phyloP scores from a whole-genome alignment of 2,113 vertebrate genomes.

The Erythrolamprus reginae region DNA sequence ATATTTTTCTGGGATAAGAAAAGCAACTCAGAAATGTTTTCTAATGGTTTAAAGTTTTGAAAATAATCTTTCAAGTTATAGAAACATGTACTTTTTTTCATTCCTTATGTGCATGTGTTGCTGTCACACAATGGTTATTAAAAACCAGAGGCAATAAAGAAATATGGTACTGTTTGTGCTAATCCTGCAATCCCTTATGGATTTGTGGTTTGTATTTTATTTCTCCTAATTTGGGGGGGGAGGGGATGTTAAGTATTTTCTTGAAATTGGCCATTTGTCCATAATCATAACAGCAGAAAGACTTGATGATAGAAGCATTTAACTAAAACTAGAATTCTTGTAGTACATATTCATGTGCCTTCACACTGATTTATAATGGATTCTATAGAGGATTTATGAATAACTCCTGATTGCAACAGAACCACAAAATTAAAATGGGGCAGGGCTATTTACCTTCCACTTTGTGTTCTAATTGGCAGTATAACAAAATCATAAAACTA shows the following conservation, averaged over 20 bases:
- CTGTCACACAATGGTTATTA: neutral
- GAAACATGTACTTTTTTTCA: neutral
- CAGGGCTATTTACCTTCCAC: accelerated
- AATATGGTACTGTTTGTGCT: slow-evolving; percentile 46
- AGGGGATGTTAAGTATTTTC: slow-evolving; percentile 46
- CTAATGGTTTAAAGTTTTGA: neutral
- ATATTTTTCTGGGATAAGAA: neutral
- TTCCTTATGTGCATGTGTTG: neutral
- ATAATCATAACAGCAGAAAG: slow-evolving; percentile 52
- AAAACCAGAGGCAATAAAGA: slow-evolving; percentile 17
- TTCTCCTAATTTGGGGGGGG: slow-evolving; percentile 32
- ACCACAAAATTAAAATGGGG: neutral
- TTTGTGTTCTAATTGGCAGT: neutral
- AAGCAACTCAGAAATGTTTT: neutral
- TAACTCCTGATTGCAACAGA: neutral
- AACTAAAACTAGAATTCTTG: slow-evolving; percentile 37
- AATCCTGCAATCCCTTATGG: slow-evolving; percentile 51
- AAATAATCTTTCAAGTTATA: neutral
- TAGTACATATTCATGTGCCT: slow-evolving; percentile 6
- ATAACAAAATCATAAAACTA: slow-evolving; percentile 5
- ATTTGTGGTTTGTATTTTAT: slow-evolving; percentile 47
- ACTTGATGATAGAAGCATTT: slow-evolving; percentile 48
- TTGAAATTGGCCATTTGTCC: slow-evolving; percentile 48
- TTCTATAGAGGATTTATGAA: neutral
- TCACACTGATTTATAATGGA: neutral